Evolutionary conservation across 1,140 invertebrate genomes (phyloP), one percentile per base, ranked within the genome.

Genomic region (Drosophila asahinai): DNA sequence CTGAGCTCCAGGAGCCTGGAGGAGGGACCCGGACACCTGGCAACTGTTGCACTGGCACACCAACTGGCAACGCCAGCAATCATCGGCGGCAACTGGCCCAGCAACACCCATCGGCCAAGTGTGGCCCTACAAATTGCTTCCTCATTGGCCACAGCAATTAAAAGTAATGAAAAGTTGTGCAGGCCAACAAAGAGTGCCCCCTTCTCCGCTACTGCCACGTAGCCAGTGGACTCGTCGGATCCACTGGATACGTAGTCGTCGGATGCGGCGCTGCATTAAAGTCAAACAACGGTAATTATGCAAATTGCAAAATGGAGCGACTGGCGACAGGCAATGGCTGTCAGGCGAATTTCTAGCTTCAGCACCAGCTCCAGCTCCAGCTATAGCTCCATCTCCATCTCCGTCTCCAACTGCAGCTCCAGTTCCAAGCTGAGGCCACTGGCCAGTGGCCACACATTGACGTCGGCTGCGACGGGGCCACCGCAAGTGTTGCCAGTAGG

Each of bases 211-310:
- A 25, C 17, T 55, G 19, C 68, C 68, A 43, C 43, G 62, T 79
- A 55, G 22, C 59, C 52, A 64, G 8, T 48, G 64, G 48, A 40
- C 27, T 48, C 42, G 58, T 47, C 45, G 63, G 52, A 73, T 70
- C 70, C 70, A 19, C 58, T 40, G 68, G 66, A 51, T 49, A 64
- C 61, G 81, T 77, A 82, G 74, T 71, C 77, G 70, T 71, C 83
- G 83, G 83, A 87, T 83, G 83, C 71, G 76, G 80, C 43, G 45
- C 74, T 77, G 86, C 78, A 89, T 89, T 89, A 81, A 90, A 84
- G 77, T 89, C 81, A 77, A 87, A 89, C 86, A 89, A 89, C 86
- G 86, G 86, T 89, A 90, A 89, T 89, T 89, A 89, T 89, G 86
- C 86, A 89, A 89, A 89, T 89, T 89, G 86, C 86, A 89, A 90